phyloP scores from a whole-genome alignment of 2,113 vertebrate species.

The Triplophysa tibetana region DNA sequence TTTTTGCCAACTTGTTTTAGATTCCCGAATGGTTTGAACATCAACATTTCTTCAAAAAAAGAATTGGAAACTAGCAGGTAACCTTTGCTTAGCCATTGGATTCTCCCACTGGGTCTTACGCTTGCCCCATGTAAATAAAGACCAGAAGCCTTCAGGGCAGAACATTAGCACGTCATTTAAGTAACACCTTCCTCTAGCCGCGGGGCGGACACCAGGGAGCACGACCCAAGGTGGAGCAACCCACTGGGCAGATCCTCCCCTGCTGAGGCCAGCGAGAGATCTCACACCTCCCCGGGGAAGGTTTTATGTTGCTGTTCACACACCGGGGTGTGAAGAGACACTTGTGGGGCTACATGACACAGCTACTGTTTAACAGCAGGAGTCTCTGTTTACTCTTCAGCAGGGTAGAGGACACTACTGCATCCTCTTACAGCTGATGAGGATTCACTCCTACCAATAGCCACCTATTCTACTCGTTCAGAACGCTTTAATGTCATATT shows the following conservation, averaged over 20 bases:
- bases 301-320: constrained; percentile 32
- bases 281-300: constrained; percentile 50
- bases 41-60: background rate
- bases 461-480: too few species aligned
- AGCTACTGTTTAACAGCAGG: constrained; percentile 48
- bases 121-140: constrained; percentile 40
- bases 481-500: too few species aligned
- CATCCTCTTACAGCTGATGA: background rate
- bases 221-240: background rate
- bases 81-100: background rate
- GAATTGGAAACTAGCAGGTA: background rate
- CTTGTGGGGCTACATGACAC: background rate
- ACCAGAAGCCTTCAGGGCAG: background rate
- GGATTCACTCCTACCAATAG: background rate
- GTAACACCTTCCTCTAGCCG: constrained; percentile 36
- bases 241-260: background rate
- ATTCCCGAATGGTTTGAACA: background rate
- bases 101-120: background rate
- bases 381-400: constrained; percentile 32
- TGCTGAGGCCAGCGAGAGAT: constrained; percentile 41
- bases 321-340: constrained; percentile 25
- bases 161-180: constrained; percentile 44
- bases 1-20: background rate
- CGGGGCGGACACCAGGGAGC: background rate
- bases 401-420: constrained; percentile 6